phyloP scores from a whole-genome alignment of 2,113 vertebrate species.

The Isurus oxyrinchus region DNA sequence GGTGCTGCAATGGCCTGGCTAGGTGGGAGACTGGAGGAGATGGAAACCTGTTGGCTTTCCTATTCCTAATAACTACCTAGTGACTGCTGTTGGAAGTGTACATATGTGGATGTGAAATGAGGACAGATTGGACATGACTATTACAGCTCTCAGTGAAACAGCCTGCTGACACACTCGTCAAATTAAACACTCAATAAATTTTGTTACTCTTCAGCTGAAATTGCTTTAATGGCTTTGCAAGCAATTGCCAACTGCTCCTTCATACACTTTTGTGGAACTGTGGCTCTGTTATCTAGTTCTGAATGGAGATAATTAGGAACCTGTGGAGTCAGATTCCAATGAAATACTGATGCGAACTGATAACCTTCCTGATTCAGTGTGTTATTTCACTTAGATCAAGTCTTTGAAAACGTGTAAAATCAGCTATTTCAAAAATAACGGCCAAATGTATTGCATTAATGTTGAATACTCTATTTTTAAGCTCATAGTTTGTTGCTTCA shows the following conservation, averaged over 20 bases:
- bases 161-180: not conserved
- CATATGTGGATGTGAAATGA: not conserved
- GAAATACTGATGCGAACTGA: not conserved
- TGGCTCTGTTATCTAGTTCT: not conserved
- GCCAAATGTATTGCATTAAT: not conserved
- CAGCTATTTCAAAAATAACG: not conserved
- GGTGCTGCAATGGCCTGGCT: not conserved
- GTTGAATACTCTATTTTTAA: not conserved
- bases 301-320: conserved; percentile 6
- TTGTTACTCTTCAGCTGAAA: conserved; percentile 14
- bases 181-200: conserved; percentile 22
- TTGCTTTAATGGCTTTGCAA: conserved; percentile 12
- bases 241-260: conserved; percentile 15
- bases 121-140: conserved; percentile 9
- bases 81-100: not conserved
- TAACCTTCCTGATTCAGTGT: not conserved
- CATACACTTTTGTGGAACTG: not conserved
- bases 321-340: not conserved
- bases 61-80: not conserved
- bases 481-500: not conserved
- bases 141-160: not conserved
- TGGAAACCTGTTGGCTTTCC: not conserved
- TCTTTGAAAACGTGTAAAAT: not conserved
- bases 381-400: not conserved
- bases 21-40: not conserved